Base-by-base conservation (phyloP, 2,113 vertebrate genomes). In the Toxotes chatareus region DNA sequence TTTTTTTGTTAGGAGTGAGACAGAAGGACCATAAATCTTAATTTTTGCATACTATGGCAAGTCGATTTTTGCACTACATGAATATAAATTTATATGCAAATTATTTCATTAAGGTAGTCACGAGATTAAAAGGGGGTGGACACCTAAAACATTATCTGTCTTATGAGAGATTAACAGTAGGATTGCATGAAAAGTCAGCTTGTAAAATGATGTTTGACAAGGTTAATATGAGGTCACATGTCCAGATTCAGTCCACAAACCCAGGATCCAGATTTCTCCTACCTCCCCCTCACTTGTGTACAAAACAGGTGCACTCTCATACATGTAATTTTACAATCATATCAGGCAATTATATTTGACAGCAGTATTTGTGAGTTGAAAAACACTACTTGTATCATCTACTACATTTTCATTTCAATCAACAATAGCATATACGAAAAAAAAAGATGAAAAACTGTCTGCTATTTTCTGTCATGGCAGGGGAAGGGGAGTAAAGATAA, bases 321-420 rank as follows among this genome's bases (percentile, higher is more conserved):
- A 66, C 73, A 60, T 86, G 78, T 73, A 27, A 80, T 86, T 83
- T 80, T 23, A 64, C 49, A 83, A 12, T 82, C 68, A 82, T 62
- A 81, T 76, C 61, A 69, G 67, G 53, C 56, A 75, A 87, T 92
- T 84, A 81, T 51, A 72, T 82, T 68, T 86, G 79, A 86, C 78
- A 85, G 63, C 62, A 36, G 76, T 59, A 63, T 79, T 80, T 64
- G 65, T 0, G 17, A 56, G 71, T 69, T 64, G 51, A 71, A 80
- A 79, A 87, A 80, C 69, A 71, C 32, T 55, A 14, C 59, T 84
- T 69, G 44, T 74, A 69, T 71, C 63, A 80, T 73, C 61, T 62
- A 44, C 49, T 32, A n/a, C 60, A 55, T 85, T 88, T 77, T 78
- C 66, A 80, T 87, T 72, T 82, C 78, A 83, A 82, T 79, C 66